Conservation (phyloP, 1,140 invertebrate genomes). For the Andrena cerasifolii region DNA sequence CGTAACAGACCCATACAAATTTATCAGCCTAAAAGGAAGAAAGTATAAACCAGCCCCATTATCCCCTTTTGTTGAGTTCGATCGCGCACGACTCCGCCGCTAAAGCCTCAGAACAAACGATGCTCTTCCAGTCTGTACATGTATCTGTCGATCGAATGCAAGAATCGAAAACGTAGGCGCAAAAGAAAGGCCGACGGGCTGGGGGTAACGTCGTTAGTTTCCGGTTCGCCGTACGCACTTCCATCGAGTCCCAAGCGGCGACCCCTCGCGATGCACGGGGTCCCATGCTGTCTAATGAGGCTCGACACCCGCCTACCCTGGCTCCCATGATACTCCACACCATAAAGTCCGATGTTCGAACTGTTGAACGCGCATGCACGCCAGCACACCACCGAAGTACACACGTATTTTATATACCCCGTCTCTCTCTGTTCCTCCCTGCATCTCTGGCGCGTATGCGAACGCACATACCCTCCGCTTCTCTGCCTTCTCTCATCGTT, state of each 20-base stretch:
- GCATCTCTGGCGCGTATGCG: too few relatives aligned
- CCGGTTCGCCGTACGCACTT: conserved; percentile 64
- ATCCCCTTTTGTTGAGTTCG: neutral
- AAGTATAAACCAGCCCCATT: neutral
- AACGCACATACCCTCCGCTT: neutral
- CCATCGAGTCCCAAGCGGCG: conserved; percentile 54
- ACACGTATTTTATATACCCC: conserved; percentile 63
- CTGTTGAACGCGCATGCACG: conserved; percentile 47
- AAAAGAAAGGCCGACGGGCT: conserved; percentile 36
- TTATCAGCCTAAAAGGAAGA: neutral
- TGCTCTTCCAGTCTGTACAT: neutral
- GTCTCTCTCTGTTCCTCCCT: neutral
- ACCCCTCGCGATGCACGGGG: conserved; percentile 60
- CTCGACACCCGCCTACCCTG: conserved; percentile 65
- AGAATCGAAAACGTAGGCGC: conserved; percentile 34
- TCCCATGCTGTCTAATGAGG: conserved; percentile 74
- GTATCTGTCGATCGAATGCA: conserved; percentile 29
- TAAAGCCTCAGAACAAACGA: conserved; percentile 30
- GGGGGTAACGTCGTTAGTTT: conserved; percentile 70
- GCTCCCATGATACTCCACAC: conserved; percentile 57
- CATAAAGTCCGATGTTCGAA: conserved; percentile 56
- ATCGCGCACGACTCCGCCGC: neutral
- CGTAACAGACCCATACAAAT: too few relatives aligned
- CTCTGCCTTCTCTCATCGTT: neutral
- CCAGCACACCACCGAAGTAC: conserved; percentile 15